phyloP scores from a whole-genome alignment of 2,797 vertebrate species.

The Odontamblyopus lacepedii region DNA sequence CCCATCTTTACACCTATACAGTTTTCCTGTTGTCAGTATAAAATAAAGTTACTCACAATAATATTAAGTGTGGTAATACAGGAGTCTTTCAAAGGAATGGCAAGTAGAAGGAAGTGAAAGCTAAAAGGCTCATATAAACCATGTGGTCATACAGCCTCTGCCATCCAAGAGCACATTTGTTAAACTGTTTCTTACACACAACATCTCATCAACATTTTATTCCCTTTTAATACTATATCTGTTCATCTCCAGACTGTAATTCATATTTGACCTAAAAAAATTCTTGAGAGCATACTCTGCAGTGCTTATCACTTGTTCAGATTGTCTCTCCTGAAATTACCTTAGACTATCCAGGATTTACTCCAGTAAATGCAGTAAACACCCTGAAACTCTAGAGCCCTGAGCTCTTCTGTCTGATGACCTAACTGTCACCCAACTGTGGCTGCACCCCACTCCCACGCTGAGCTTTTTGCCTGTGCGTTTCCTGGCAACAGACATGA shows the following conservation, averaged over 20 bases:
- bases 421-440: conserved; percentile 71
- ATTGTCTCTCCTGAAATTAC: background rate
- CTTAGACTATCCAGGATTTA: too few relatives aligned
- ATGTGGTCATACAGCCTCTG: conserved; percentile 74
- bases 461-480: conserved; percentile 69
- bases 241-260: background rate
- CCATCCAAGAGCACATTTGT: conserved; percentile 34
- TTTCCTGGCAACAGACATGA: conserved; percentile 73
- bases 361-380: too few relatives aligned
- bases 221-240: conserved; percentile 1
- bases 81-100: conserved; percentile 57
- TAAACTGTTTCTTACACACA: conserved; percentile 13
- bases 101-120: conserved; percentile 70
- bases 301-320: background rate
- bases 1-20: conserved; percentile 89
- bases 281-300: background rate
- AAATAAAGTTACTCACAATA: conserved; percentile 73
- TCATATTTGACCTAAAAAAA: background rate
- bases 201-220: background rate
- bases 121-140: conserved; percentile 51
- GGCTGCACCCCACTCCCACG: conserved; percentile 74
- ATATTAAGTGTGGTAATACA: conserved; percentile 64
- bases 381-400: background rate
- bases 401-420: conserved; percentile 39
- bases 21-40: conserved; percentile 82